Conservation (phyloP, 2,113 vertebrate species). For the Otocyon megalotis region DNA sequence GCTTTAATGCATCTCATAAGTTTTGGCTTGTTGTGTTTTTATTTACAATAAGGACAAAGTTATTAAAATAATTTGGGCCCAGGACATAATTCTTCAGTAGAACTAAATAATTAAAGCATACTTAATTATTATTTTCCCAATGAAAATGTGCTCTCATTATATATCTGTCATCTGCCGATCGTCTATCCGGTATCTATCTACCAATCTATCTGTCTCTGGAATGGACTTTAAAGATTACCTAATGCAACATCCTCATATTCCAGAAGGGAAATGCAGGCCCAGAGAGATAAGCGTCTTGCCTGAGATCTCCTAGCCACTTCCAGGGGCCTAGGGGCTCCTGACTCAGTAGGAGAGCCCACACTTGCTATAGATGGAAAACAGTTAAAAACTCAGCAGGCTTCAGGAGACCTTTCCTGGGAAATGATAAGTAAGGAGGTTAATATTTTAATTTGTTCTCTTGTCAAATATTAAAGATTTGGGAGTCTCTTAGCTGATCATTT, state of each 20-base stretch:
- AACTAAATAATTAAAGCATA: not conserved
- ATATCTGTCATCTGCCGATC: not conserved
- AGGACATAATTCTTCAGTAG: not conserved
- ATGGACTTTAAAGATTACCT: not conserved
- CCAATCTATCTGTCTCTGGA: not conserved
- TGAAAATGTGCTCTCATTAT: not conserved
- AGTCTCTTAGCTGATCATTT: not conserved
- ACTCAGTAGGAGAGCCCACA: not conserved
- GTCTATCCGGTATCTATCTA: not conserved
- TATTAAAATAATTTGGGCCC: not conserved
- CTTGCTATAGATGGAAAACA: not conserved
- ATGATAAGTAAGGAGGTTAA: not conserved
- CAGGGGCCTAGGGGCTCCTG: not conserved
- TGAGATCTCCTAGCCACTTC: not conserved
- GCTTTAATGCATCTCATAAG: not conserved
- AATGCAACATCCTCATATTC: not conserved
- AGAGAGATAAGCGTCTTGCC: not conserved
- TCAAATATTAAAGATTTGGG: constrained; percentile 31
- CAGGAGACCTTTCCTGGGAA: constrained; percentile 19
- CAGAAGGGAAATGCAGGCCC: not conserved
- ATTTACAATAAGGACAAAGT: not conserved
- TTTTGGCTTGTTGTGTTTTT: not conserved
- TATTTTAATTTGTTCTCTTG: constrained; percentile 24
- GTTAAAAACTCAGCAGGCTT: not conserved
- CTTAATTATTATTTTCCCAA: not conserved